Percentiles rank a stretch among this genome's conserved stretches.
phyloP scores from a whole-genome alignment of 2,888 invertebrate species.

The Sepioteuthis lessoniana region DNA sequence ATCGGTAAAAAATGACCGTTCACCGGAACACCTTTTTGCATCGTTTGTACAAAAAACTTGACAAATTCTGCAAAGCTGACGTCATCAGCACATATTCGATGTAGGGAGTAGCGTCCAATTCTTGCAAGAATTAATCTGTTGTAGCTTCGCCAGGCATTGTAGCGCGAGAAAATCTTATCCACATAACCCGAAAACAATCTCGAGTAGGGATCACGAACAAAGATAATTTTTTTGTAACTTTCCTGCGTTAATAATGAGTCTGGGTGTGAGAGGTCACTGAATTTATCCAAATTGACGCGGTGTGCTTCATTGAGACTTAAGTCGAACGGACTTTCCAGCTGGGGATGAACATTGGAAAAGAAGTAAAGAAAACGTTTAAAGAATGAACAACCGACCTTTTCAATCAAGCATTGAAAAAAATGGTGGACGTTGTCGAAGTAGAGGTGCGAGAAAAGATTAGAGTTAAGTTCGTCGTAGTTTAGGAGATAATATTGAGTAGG shows the following conservation, averaged over 20 bases:
- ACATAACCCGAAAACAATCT: constrained; percentile 47
- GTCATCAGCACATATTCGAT: constrained; percentile 37
- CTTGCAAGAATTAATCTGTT: not conserved
- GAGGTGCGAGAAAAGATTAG: not conserved
- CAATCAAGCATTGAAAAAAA: constrained; percentile 45
- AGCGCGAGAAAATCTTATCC: constrained; percentile 40
- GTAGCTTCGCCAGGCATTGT: not conserved
- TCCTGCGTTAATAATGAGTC: not conserved
- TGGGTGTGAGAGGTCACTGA: not conserved
- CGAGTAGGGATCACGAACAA: constrained; percentile 49
- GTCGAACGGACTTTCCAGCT: constrained; percentile 39
- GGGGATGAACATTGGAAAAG: not conserved
- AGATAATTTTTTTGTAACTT: constrained; percentile 46
- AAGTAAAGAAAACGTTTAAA: constrained; percentile 48
- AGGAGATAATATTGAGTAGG: not conserved
- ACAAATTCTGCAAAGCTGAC: constrained; percentile 50
- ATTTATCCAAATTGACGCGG: not conserved
- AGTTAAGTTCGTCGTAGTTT: not conserved
- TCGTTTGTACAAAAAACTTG: not conserved
- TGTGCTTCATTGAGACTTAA: constrained; percentile 1
- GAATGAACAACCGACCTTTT: constrained; percentile 48
- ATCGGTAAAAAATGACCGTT: constrained; percentile 47
- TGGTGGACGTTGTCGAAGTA: not conserved
- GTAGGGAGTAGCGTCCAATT: not conserved
- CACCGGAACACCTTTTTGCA: not conserved